Evolutionary conservation across 2,888 invertebrate genomes (phyloP).

Genomic region (Cactoblastis cactorum): DNA sequence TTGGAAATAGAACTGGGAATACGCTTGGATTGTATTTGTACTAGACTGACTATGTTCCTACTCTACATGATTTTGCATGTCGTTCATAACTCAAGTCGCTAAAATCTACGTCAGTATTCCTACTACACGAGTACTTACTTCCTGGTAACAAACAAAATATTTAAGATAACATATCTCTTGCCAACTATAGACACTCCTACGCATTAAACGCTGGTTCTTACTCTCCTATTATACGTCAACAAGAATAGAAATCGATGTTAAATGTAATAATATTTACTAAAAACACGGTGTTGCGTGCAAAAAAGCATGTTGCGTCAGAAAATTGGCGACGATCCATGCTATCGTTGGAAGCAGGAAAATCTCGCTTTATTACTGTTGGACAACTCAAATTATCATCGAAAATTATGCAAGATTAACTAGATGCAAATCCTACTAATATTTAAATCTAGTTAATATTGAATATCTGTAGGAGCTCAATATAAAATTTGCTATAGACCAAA

Average conservation of each 20-base stretch:
- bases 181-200: background rate
- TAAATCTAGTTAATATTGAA: too few relatives aligned
- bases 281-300: conserved; percentile 6
- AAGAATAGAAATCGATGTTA: background rate
- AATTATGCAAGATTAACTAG: background rate
- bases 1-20: too few relatives aligned
- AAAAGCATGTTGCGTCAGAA: conserved; percentile 13
- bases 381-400: background rate
- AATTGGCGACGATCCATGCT: conserved; percentile 12
- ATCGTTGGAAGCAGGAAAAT: background rate
- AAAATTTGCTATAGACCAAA: too few relatives aligned
- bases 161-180: too few relatives aligned
- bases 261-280: conserved; percentile 4
- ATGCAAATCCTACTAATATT: too few relatives aligned
- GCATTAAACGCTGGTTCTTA: background rate
- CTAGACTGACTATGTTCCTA: too few relatives aligned
- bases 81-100: too few relatives aligned
- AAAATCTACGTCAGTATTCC: too few relatives aligned
- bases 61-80: too few relatives aligned
- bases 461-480: background rate
- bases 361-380: background rate
- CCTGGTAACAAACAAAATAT: too few relatives aligned
- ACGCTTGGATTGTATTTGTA: too few relatives aligned
- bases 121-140: too few relatives aligned
- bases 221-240: background rate